Evolutionary conservation across 2,113 vertebrate genomes (phyloP), one percentile per base, ranked within the genome.

Genomic region (Brachypteracias leptosomus): DNA sequence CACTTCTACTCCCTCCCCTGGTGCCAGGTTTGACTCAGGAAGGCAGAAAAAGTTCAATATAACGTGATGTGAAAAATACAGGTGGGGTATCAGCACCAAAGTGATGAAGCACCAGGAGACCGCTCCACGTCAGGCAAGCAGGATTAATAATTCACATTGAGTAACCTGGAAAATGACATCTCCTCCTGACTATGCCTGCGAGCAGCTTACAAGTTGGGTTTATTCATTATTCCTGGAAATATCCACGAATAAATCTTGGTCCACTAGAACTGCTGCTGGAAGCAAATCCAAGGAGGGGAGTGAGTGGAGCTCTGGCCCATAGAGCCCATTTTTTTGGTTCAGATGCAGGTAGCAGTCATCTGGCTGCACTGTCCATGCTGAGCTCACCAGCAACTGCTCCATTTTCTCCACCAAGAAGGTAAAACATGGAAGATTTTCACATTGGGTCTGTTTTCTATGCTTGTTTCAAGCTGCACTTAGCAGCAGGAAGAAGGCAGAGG

Each of bases 71-170:
- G 70, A 79, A 89, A 91, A 92, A 77, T 33, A 73, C 24, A 83
- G 75, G 49, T n/a, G 66, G 63, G 16, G 33, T 54, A 85, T 55
- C 82, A 88, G 68, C 59, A 89, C 74, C 12, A 38, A 77, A 81
- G 33, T 55, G 73, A 81, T 59, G 55, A 57, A 87, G 89, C 38
- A 86, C 61, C 65, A 78, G 26, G 80, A 94, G 52, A 89, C 44
- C 75, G 35, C 44, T 92, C 65, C 74, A 63, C 14, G 31, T 74
- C 92, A 90, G 80, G 74, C 86, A 87, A 91, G 80, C 61, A 85
- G 74, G 95, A 96, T 93, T 93, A 95, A 91, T 94, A 94, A 94
- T 95, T 89, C 87, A 82, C 66, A 94, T 68, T 95, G 87, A 95
- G 61, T 96, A 95, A 95, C 90, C 87, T 81, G 93, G 89, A 92